Evolutionary conservation across 64 coral and sea anemone species (phyloP), one percentile per base, ranked within the genome.

Genomic region (Stichodactyla mertensii): DNA sequence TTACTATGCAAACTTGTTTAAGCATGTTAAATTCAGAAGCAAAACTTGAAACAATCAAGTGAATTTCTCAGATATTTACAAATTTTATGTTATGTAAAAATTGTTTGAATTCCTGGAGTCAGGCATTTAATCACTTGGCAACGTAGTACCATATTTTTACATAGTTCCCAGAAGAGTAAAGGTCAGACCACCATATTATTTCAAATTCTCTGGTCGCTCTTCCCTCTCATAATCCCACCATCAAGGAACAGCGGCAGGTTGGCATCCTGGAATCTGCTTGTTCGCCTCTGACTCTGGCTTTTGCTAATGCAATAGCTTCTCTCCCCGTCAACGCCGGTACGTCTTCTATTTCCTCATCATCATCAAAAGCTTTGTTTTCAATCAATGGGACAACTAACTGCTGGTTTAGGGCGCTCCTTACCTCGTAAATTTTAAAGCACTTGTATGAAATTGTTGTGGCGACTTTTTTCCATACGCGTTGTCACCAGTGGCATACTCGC

Each of bases 151-250:
- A 62, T 52, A 89, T 31, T 69, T 89, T 89, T 6, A 80, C 87
- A 53, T 64, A 80, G 15, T 81, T 52, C 27, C 51, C 57, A 31
- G 79, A 55, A 66, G 26, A 64, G 81, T 64, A 89, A 27, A 89
- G 80, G 87, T 89, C 52, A 14, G 56, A 79, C 87, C 13, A 20
- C 62, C 57, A 59, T 14, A 88, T 79, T 16, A 89, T 15, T 55
- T 89, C 87, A 59, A 89, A 89, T 54, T 89, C 87, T 69, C 87
- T 89, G 26, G 87, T 82, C 26, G 62, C 77, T 81, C 79, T 82
- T 67, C 87, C 87, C 64, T 89, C 87, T 52, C 79, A 58, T 70
- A 52, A 14, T 4, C 77, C 80, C 12, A 89, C 80, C 55, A 89
- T 52, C 7, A 89, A 69, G n/a, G 79, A 83, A 1, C 61, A 61